Conservation (phyloP, 2,888 invertebrate species). For the Clivina fossor region DNA sequence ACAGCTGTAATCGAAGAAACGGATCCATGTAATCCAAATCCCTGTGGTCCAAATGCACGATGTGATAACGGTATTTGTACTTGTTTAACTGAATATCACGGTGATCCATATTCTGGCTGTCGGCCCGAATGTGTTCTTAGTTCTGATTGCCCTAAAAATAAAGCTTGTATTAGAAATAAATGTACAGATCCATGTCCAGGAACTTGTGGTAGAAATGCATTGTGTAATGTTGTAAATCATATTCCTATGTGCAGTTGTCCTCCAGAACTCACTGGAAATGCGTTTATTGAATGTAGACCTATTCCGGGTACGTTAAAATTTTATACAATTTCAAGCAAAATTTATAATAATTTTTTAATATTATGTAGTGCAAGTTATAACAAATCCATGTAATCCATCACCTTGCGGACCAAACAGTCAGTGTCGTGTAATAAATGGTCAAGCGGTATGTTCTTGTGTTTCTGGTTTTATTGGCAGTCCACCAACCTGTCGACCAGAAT, state of each 20-base stretch:
- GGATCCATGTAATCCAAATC: slow-evolving; percentile 65
- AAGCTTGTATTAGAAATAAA: slow-evolving; percentile 76
- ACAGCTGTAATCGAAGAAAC: slow-evolving; percentile 49
- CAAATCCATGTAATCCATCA: slow-evolving; percentile 46
- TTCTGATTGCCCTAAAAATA: slow-evolving; percentile 74
- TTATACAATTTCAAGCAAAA: slow-evolving; percentile 69
- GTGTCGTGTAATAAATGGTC: slow-evolving; percentile 46
- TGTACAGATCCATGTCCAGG: slow-evolving; percentile 85
- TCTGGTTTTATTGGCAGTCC: slow-evolving; percentile 54
- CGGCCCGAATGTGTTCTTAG: slow-evolving; percentile 81
- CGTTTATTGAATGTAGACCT: slow-evolving; percentile 65
- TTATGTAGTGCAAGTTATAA: slow-evolving; percentile 51
- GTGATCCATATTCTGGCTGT: slow-evolving; percentile 76
- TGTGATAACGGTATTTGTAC: slow-evolving; percentile 74
- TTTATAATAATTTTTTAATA: slow-evolving; percentile 51
- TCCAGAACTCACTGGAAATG: slow-evolving; percentile 67
- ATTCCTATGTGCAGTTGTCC: slow-evolving; percentile 63
- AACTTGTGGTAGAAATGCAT: slow-evolving; percentile 74
- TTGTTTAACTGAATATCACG: slow-evolving; percentile 74
- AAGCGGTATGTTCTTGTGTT: slow-evolving; percentile 44
- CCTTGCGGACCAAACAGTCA: slow-evolving; percentile 49
- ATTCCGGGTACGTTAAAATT: slow-evolving; percentile 53
- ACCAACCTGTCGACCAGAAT: slow-evolving; percentile 45
- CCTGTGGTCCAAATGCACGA: slow-evolving; percentile 77
- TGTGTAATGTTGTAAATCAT: slow-evolving; percentile 77